Conservation (phyloP, 2,888 invertebrate genomes). For the Amblyjoppa proteus region DNA sequence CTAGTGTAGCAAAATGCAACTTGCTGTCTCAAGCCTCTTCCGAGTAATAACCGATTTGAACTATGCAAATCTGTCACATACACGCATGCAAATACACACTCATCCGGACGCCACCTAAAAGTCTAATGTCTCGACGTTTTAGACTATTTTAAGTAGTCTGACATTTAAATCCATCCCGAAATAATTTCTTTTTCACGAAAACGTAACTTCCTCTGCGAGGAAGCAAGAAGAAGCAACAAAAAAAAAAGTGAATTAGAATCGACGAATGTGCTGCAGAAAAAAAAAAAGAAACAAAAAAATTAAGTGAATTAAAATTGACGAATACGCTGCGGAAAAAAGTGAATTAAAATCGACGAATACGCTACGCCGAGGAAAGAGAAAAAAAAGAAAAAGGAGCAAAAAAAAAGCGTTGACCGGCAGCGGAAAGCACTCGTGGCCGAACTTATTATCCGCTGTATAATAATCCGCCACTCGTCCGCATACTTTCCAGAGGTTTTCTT, state of each 20-base stretch:
- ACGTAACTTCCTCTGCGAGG: too few species aligned
- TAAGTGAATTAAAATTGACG: background rate
- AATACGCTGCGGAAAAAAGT: background rate
- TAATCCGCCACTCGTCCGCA: conserved; percentile 3
- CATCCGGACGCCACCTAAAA: too few species aligned
- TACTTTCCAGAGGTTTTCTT: conserved; percentile 4
- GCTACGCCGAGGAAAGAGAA: background rate
- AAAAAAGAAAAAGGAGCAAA: background rate
- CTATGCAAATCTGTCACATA: too few species aligned
- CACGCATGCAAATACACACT: too few species aligned
- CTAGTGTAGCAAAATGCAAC: too few species aligned
- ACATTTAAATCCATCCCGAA: too few species aligned
- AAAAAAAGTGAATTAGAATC: background rate
- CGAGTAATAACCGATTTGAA: too few species aligned
- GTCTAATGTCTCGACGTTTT: too few species aligned
- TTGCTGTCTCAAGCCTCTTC: too few species aligned
- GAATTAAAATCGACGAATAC: background rate
- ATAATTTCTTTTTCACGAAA: too few species aligned
- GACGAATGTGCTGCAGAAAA: background rate
- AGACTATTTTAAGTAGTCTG: too few species aligned
- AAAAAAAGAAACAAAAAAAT: background rate
- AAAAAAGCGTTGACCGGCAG: background rate
- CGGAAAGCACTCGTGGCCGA: background rate
- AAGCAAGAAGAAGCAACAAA: background rate
- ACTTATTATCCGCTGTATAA: background rate